A percentile compares a stretch with the other conserved stretches of the same genome.
phyloP scores from a whole-genome alignment of 2,888 invertebrate species.

The Dasypolia templi region DNA sequence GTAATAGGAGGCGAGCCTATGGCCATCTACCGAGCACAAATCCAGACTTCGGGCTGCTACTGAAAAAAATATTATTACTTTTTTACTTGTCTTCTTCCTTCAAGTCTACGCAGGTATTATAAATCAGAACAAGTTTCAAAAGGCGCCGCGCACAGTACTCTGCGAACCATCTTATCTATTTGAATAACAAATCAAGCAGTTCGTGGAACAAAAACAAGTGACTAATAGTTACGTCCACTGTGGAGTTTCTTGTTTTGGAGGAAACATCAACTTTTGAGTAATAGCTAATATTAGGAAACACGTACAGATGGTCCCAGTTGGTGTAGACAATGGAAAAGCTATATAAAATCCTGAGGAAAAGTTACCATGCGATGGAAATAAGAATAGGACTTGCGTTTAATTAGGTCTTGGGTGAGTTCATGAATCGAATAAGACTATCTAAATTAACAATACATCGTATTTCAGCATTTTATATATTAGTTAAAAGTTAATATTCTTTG shows the following conservation, averaged over 20 bases:
- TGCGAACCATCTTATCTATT: slow-evolving; percentile 24
- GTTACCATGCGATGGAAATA: not conserved
- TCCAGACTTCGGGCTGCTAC: not conserved
- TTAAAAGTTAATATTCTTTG: not conserved
- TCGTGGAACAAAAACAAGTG: slow-evolving; percentile 37
- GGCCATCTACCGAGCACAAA: no score
- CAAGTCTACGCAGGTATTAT: not conserved
- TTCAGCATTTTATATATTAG: not conserved
- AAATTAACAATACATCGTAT: not conserved
- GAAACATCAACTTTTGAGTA: slow-evolving; percentile 21
- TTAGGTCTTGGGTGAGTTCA: not conserved
- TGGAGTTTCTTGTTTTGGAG: slow-evolving; percentile 10
- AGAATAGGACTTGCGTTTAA: not conserved
- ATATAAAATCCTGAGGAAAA: not conserved
- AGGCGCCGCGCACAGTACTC: not conserved
- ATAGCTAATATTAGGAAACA: slow-evolving; percentile 6
- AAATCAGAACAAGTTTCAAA: not conserved
- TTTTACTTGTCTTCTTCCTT: not conserved
- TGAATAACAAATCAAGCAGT: slow-evolving; percentile 34
- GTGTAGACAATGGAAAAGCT: not conserved
- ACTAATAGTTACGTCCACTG: slow-evolving; percentile 19
- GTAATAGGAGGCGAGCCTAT: no score
- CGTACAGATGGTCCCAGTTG: not conserved
- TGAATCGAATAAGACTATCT: not conserved
- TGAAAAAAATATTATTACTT: no score